Evolutionary conservation across 2,113 vertebrate species (phyloP), one percentile per base, ranked within the genome.

Genomic region (Danio rerio): DNA sequence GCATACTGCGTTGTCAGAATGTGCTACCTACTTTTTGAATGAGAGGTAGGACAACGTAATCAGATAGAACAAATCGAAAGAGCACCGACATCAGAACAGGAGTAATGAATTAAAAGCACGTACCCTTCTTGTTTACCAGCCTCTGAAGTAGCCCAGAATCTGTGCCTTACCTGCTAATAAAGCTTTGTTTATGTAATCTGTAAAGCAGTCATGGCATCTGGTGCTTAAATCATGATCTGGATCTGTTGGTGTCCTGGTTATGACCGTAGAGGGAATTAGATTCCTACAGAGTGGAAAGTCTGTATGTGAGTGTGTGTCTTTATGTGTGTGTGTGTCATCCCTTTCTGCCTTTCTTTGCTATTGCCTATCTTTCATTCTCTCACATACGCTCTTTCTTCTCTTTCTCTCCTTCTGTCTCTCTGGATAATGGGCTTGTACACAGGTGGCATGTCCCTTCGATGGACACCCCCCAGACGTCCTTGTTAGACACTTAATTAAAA

Each of bases 401-500:
- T 52, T 71, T 73, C 15, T 59, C 31, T 18, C 59, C 83, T 68
- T 81, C 40, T 77, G 45, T 76, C 72, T 63, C 68, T 74, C 59
- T 85, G 43, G 69, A 71, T 88, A 86, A 80, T 84, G 62, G 74
- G 73, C 68, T 86, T 85, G 66, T 86, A 56, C 85, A 86, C 83
- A 81, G 82, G 84, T 75, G 80, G 62, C 68, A 42, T 84, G 85
- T 89, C 61, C 74, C 81, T 62, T 58, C 12, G 71, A 80, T 61
- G 82, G 86, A 88, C 43, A 78, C 66, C 66, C 59, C 31, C 16
- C 66, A 83, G 83, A 89, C 50, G 5, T 86, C 69, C 81, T 80
- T 86, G 88, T 91, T 85, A 82, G 86, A 88, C 88, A 87, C 86
- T 91, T 90, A 87, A 90, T 91, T 90, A 91, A 90, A 81, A 87